A percentile compares a stretch with the other conserved stretches of the same genome.
Evolutionary conservation across 1,140 invertebrate genomes (phyloP).

Genomic region (Gryon sp.): DNA sequence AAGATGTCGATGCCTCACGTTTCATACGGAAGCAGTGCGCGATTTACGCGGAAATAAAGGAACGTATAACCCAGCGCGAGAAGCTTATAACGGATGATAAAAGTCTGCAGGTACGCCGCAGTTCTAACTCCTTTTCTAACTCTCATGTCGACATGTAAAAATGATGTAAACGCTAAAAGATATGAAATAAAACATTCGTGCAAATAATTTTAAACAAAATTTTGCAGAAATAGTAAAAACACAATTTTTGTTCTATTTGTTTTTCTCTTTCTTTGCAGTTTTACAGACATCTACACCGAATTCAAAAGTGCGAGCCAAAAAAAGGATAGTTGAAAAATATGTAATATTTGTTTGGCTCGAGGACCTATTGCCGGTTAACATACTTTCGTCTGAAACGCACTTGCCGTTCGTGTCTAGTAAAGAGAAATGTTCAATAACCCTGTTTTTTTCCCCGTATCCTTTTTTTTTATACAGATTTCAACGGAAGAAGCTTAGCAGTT

Average conservation of each 20-base stretch:
- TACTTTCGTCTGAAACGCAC: constrained; percentile 37
- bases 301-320: too few relatives aligned
- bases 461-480: constrained; percentile 39
- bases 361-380: too few relatives aligned
- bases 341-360: too few relatives aligned
- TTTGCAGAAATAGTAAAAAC: too few relatives aligned
- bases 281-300: too few relatives aligned
- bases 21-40: constrained; percentile 34
- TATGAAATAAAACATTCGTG: too few relatives aligned
- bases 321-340: too few relatives aligned
- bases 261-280: too few relatives aligned
- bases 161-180: constrained; percentile 14
- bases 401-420: constrained; percentile 20
- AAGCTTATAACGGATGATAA: constrained; percentile 56
- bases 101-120: constrained; percentile 43
- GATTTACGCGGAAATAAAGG: constrained; percentile 55
- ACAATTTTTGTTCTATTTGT: too few relatives aligned
- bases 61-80: constrained; percentile 45
- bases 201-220: too few relatives aligned
- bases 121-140: constrained; percentile 45
- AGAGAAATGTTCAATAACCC: constrained; percentile 49
- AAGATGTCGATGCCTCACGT: constrained; percentile 45
- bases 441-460: too few relatives aligned
- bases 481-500: constrained; percentile 59
- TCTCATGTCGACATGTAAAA: constrained; percentile 5